These are phyloP conservation scores for Scylla paramamosain DNA, from an alignment of 1,140 invertebrate genomes.

Conservation along the genomic window DNA sequence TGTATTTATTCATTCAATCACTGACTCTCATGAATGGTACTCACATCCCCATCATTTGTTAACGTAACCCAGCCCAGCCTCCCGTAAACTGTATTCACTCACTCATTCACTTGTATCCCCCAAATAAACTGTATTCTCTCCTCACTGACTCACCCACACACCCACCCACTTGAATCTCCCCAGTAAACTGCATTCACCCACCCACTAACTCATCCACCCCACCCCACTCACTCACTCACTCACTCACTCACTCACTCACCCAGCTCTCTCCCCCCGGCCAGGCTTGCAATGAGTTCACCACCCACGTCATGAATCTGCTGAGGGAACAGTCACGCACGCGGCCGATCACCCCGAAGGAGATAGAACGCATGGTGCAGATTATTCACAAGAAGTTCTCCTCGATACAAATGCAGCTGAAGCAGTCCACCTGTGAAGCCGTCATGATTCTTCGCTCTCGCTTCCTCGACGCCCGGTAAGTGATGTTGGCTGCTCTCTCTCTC, in stretches of 20 bases:
- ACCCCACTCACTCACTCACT: neutral
- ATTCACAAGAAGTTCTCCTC: slow-evolving; percentile 99
- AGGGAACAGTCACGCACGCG: slow-evolving; percentile 98
- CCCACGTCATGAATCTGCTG: slow-evolving; percentile 98
- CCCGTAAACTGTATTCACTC: too few relatives aligned
- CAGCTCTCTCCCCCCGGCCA: slow-evolving; percentile 80
- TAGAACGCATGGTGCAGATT: slow-evolving; percentile 99
- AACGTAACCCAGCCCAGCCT: too few relatives aligned
- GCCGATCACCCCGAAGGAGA: slow-evolving; percentile 97
- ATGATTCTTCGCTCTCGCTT: slow-evolving; percentile 98
- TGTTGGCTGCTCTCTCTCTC: neutral
- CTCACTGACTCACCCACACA: too few relatives aligned
- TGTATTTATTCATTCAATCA: too few relatives aligned
- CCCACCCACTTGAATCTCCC: neutral
- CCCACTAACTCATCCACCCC: too few relatives aligned
- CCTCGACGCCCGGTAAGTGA: slow-evolving; percentile 91
- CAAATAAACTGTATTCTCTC: too few relatives aligned
- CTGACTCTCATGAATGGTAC: too few relatives aligned
- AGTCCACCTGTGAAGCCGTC: slow-evolving; percentile 99
- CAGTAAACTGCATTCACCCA: neutral
- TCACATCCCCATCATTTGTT: too few relatives aligned
- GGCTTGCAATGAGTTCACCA: slow-evolving; percentile 99
- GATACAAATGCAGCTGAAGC: slow-evolving; percentile 99
- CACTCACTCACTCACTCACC: too few relatives aligned
- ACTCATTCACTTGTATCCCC: too few relatives aligned